phyloP scores from a whole-genome alignment of 1,140 invertebrate species.

The Caenorhabditis latens region DNA sequence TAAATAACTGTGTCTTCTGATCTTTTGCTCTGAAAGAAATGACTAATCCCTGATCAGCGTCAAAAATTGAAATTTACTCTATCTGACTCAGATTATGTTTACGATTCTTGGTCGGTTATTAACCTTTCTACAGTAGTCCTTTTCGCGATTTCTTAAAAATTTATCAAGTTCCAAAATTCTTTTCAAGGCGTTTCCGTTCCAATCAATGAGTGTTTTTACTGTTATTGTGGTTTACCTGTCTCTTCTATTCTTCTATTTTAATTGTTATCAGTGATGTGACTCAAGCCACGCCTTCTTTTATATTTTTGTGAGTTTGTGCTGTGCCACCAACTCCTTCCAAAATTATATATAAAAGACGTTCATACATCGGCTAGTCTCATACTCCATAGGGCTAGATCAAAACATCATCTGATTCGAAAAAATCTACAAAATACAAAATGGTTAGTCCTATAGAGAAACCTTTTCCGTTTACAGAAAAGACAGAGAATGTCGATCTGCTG shows the following conservation, averaged over 20 bases:
- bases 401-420: not conserved
- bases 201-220: constrained; percentile 18
- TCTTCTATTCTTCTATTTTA: not conserved
- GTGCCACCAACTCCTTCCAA: not conserved
- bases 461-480: not conserved
- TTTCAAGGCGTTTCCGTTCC: not conserved
- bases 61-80: not conserved
- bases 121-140: not conserved
- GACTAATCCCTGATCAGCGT: constrained; percentile 26
- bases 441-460: not conserved
- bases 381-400: not conserved
- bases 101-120: not conserved
- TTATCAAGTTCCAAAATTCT: no score
- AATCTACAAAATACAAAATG: not conserved
- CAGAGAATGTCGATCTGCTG: not conserved
- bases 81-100: not conserved
- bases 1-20: constrained; percentile 5
- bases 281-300: not conserved
- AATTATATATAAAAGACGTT: not conserved
- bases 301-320: constrained; percentile 24
- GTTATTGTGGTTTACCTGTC: not conserved
- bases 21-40: constrained; percentile 33
- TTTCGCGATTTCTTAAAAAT: no score
- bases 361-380: not conserved
- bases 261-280: constrained; percentile 34